Percentiles rank a stretch among this genome's conserved stretches.
Conservation (phyloP, 2,113 vertebrate genomes). For the Leptobrachium leishanense region DNA sequence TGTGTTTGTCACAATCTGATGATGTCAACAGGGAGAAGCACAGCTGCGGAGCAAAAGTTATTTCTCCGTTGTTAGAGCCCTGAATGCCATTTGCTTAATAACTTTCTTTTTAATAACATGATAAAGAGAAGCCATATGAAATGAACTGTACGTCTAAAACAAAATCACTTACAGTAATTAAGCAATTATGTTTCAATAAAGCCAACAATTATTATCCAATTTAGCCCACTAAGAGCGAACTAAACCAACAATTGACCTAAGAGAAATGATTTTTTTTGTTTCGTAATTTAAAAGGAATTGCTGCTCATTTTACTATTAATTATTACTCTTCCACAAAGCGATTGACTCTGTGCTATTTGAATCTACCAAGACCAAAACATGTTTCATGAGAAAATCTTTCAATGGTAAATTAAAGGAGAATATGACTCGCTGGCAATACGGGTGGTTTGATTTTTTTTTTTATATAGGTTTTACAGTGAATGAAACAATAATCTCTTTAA, state of each 20-base stretch:
- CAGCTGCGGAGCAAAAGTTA: constrained; percentile 37
- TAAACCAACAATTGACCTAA: constrained; percentile 43
- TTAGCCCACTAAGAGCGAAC: constrained; percentile 25
- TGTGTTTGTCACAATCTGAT: constrained; percentile 43
- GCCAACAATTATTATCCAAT: constrained; percentile 45
- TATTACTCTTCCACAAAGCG: constrained; percentile 25
- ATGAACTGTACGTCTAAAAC: constrained; percentile 36
- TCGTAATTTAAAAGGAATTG: constrained; percentile 25
- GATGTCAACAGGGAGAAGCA: constrained; percentile 22
- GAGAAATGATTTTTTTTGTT: constrained; percentile 29
- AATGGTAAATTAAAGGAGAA: constrained; percentile 1
- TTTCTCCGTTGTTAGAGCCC: constrained; percentile 8
- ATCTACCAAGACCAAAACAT: constrained; percentile 3
- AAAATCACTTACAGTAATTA: constrained; percentile 42
- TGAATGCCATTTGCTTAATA: constrained; percentile 46
- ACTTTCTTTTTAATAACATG: constrained; percentile 46
- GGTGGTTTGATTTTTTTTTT: neutral
- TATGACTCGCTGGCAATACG: neutral
- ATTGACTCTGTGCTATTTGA: constrained; percentile 3
- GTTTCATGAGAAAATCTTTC: constrained; percentile 8
- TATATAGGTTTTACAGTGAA: constrained; percentile 1
- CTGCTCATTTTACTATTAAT: constrained; percentile 28
- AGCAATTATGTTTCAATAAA: constrained; percentile 48
- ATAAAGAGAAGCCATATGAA: constrained; percentile 47
- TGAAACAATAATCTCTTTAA: constrained; percentile 27